phyloP scores from a whole-genome alignment of 2,113 vertebrate genomes.

The Anolis carolinensis region DNA sequence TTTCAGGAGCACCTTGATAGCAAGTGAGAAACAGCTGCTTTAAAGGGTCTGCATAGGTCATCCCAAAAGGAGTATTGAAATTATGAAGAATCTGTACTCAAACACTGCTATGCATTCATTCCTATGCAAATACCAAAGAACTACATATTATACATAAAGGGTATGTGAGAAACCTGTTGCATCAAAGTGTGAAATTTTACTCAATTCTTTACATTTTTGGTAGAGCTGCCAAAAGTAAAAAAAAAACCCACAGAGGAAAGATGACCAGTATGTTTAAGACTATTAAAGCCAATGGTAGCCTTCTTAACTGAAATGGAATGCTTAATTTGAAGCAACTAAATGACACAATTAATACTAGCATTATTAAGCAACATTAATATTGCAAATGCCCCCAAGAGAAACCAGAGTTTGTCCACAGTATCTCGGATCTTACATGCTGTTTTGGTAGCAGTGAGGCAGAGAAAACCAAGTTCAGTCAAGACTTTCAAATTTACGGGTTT shows the following conservation, averaged over 20 bases:
- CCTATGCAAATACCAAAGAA: background rate
- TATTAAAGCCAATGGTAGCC: conserved; percentile 62
- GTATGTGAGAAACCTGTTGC: too few relatives aligned
- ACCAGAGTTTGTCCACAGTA: conserved; percentile 68
- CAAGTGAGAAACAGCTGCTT: background rate
- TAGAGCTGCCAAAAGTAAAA: too few relatives aligned
- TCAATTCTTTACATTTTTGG: background rate
- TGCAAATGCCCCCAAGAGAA: conserved; percentile 70
- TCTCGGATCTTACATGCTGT: conserved; percentile 35
- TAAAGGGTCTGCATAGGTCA: background rate
- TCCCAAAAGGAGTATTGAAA: background rate
- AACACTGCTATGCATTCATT: background rate
- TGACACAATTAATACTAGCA: conserved; percentile 73
- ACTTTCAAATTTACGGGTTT: too few relatives aligned
- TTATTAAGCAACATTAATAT: conserved; percentile 71
- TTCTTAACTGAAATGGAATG: conserved; percentile 72
- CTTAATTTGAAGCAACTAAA: conserved; percentile 72
- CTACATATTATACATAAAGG: background rate
- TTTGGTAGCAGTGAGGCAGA: conserved; percentile 11
- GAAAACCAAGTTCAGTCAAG: background rate
- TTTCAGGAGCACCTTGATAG: conserved; percentile 27
- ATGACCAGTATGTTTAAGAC: conserved; percentile 32
- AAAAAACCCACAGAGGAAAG: background rate
- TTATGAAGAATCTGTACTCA: background rate
- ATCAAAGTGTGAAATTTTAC: background rate